phyloP scores from a whole-genome alignment of 2,113 vertebrate species.

The Apus apus region DNA sequence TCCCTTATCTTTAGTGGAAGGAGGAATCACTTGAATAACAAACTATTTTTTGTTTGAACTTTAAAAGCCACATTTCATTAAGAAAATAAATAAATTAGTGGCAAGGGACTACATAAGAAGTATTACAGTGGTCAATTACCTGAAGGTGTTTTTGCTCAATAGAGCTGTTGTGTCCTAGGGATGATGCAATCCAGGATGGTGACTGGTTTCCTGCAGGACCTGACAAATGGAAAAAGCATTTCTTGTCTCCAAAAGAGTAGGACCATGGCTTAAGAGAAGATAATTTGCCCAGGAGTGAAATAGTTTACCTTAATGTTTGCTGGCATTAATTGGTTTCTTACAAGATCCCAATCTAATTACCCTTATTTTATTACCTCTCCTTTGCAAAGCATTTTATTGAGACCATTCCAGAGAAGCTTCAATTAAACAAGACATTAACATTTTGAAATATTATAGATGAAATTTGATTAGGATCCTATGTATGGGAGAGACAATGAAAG shows the following conservation, averaged over 20 bases:
- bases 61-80: neutral
- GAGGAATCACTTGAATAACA: neutral
- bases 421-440: neutral
- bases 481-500: neutral
- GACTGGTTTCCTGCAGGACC: neutral
- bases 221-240: neutral
- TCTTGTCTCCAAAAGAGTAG: neutral
- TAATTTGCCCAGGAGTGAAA: neutral
- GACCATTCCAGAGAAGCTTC: neutral
- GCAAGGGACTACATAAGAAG: neutral
- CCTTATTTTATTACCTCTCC: neutral
- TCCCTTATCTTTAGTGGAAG: neutral
- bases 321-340: neutral
- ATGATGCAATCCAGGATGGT: neutral
- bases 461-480: neutral
- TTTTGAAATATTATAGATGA: neutral
- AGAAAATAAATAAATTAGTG: neutral
- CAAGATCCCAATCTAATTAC: neutral
- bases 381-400: neutral
- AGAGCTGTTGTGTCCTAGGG: neutral
- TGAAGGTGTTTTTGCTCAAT: neutral
- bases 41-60: neutral
- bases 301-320: neutral
- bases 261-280: neutral
- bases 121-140: neutral